Percentiles rank a stretch among this genome's conserved stretches.
These are phyloP conservation scores for Leguminivora glycinivorella DNA, from an alignment of 1,140 invertebrate species.

Conservation along the genomic window DNA sequence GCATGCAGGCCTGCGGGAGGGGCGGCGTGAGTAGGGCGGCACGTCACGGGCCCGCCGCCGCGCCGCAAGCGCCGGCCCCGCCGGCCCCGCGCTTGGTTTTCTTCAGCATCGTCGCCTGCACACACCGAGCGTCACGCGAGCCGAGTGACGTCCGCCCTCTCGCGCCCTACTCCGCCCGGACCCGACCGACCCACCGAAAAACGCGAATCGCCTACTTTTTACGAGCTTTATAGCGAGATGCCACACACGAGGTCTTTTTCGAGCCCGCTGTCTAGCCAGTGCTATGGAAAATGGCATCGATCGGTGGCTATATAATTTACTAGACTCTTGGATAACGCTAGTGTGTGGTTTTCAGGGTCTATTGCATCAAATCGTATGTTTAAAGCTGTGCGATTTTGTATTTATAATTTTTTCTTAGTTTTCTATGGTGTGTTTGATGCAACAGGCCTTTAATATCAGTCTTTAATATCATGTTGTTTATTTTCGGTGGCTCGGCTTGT, in stretches of 20 bases:
- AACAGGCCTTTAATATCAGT: no score
- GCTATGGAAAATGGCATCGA: no score
- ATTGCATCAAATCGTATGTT: no score
- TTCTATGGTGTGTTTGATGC: no score
- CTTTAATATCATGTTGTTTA: neutral
- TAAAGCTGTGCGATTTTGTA: no score
- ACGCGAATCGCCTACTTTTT: neutral
- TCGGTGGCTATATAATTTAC: no score
- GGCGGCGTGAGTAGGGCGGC: slow-evolving; percentile 59
- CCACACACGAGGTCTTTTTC: no score
- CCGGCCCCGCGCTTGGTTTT: slow-evolving; percentile 94
- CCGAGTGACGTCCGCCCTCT: slow-evolving; percentile 40
- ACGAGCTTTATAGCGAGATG: neutral
- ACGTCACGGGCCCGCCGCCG: slow-evolving; percentile 65
- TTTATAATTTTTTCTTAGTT: no score
- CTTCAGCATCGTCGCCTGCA: slow-evolving; percentile 93
- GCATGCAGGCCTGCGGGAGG: slow-evolving; percentile 88
- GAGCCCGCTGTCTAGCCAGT: no score
- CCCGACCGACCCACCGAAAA: slow-evolving; percentile 25
- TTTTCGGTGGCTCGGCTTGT: neutral
- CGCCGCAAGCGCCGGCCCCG: slow-evolving; percentile 58
- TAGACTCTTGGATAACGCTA: no score
- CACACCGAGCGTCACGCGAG: slow-evolving; percentile 52
- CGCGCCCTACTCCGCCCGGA: slow-evolving; percentile 33
- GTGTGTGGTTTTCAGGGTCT: no score